Conservation (phyloP, 2,797 vertebrate genomes). For the Cossypha niveicapilla region DNA sequence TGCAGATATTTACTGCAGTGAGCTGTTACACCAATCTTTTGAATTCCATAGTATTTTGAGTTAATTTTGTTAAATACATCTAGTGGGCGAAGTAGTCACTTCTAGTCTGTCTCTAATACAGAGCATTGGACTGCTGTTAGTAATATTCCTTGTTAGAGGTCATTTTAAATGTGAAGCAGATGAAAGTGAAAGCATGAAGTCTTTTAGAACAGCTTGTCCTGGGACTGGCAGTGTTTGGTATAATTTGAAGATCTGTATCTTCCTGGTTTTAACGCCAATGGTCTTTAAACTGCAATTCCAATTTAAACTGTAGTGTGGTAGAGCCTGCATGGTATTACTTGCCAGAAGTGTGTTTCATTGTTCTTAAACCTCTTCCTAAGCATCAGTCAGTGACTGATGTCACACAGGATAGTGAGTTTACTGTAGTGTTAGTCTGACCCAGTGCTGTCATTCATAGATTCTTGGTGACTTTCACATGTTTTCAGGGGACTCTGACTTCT, state of each 20-base stretch:
- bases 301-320: neutral
- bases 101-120: neutral
- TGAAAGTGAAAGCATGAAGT: neutral
- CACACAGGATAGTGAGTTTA: neutral
- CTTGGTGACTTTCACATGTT: neutral
- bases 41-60: neutral
- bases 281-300: neutral
- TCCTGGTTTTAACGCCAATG: accelerated
- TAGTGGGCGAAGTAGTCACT: neutral
- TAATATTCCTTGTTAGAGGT: neutral
- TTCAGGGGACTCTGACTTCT: neutral
- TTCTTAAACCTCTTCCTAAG: neutral
- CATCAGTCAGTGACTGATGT: neutral
- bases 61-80: neutral
- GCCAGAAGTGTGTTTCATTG: neutral
- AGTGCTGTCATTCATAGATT: neutral
- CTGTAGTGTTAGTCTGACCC: neutral
- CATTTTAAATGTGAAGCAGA: neutral
- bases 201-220: neutral
- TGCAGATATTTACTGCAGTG: neutral
- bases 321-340: neutral
- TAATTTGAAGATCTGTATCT: neutral
- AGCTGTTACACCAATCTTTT: neutral
- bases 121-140: neutral
- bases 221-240: neutral